Conservation (phyloP, 92 coral and sea anemone genomes). For the Parazoanthus swiftii region DNA sequence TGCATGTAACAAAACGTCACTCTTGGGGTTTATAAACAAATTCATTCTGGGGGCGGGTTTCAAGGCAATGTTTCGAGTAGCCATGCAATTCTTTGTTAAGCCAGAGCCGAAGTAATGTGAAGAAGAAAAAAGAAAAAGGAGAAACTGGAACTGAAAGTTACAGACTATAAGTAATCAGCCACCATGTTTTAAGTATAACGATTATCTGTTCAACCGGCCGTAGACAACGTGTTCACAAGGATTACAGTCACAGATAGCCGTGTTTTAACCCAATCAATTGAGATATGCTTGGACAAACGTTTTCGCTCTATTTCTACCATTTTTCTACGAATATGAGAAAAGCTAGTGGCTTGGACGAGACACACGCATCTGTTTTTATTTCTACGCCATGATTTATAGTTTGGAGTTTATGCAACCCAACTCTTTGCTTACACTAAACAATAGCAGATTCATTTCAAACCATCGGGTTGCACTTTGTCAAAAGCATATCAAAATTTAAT, state of each 20-base stretch:
- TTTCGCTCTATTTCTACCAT: background rate
- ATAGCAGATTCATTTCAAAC: background rate
- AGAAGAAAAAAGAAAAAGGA: too few species aligned
- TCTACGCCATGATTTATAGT: background rate
- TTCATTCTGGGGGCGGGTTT: too few species aligned
- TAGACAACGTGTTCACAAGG: background rate
- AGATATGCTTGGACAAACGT: background rate
- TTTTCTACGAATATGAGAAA: background rate
- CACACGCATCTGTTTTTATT: background rate
- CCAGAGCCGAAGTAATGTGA: too few species aligned
- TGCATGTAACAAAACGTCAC: too few species aligned
- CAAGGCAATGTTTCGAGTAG: too few species aligned
- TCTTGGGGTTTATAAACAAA: too few species aligned
- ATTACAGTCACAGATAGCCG: background rate
- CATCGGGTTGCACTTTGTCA: background rate
- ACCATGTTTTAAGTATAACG: background rate
- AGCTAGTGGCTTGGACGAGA: background rate
- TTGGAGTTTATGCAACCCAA: background rate
- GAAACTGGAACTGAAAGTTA: too few species aligned
- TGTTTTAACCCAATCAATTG: background rate
- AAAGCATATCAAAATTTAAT: conserved; percentile 13
- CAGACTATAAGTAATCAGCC: too few species aligned
- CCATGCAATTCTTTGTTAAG: too few species aligned
- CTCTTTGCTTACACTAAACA: background rate
- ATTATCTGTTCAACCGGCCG: background rate